These are phyloP conservation scores for Drosophila baimaii DNA, from an alignment of 1,140 invertebrate genomes.

Conservation along the genomic window DNA sequence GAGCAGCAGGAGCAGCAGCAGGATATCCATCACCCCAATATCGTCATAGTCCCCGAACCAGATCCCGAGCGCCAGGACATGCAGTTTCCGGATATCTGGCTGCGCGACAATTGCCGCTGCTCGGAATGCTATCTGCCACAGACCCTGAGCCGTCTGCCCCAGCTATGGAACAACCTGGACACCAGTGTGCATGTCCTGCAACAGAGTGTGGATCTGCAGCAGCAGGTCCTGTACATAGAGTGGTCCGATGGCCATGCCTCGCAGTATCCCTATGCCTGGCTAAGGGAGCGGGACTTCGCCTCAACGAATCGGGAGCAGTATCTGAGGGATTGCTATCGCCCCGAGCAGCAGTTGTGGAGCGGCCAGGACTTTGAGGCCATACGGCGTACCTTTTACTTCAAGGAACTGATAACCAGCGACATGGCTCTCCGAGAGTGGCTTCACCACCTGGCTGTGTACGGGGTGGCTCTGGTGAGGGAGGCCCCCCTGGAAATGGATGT, in stretches of 20 bases:
- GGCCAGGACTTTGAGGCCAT: constrained; percentile 85
- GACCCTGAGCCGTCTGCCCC: constrained; percentile 86
- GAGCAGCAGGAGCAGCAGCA: constrained; percentile 11
- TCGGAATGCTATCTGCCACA: constrained; percentile 86
- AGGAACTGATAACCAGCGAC: constrained; percentile 85
- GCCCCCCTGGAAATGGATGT: constrained; percentile 85
- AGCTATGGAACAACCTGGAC: constrained; percentile 68
- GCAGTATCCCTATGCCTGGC: constrained; percentile 84
- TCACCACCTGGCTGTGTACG: constrained; percentile 86
- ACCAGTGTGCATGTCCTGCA: constrained; percentile 54
- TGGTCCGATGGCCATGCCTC: constrained; percentile 88
- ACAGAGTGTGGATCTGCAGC: constrained; percentile 38
- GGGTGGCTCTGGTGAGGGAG: constrained; percentile 86
- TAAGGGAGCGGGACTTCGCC: constrained; percentile 86
- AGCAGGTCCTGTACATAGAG: constrained; percentile 54
- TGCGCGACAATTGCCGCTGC: constrained; percentile 89
- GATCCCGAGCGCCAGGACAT: constrained; percentile 59
- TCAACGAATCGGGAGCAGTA: constrained; percentile 84
- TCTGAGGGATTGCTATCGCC: constrained; percentile 85
- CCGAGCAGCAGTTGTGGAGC: constrained; percentile 85
- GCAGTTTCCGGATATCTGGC: constrained; percentile 87
- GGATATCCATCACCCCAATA: constrained; percentile 17
- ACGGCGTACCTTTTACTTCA: constrained; percentile 85
- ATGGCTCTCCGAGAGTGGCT: constrained; percentile 86
- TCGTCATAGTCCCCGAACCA: constrained; percentile 42